These are phyloP conservation scores for Sphinx pinastri DNA, from an alignment of 2,888 invertebrate genomes.

Conservation along the genomic window DNA sequence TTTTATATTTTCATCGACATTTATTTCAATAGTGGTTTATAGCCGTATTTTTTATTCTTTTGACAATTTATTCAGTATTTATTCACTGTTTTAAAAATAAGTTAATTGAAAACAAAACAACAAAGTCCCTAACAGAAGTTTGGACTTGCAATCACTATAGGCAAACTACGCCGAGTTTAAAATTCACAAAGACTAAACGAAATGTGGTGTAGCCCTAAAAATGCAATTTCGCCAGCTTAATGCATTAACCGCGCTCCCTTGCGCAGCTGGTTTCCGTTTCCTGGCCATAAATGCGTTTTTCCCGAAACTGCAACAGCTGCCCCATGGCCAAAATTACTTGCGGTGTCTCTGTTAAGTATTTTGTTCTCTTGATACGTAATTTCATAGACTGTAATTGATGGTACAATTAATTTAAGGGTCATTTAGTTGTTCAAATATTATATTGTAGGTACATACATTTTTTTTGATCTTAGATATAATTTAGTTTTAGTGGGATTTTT, in stretches of 20 bases:
- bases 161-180: background rate
- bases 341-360: constrained; percentile 27
- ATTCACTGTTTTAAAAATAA: too few species aligned
- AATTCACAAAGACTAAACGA: background rate
- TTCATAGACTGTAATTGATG: background rate
- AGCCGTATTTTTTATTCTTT: too few species aligned
- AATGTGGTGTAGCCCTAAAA: constrained; percentile 77
- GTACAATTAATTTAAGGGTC: background rate
- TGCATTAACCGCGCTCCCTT: constrained; percentile 70
- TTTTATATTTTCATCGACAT: too few species aligned
- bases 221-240: constrained; percentile 76
- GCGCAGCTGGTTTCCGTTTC: constrained; percentile 81
- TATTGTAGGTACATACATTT: too few species aligned
- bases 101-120: too few species aligned
- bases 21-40: too few species aligned
- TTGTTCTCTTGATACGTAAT: constrained; percentile 4
- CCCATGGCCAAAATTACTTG: constrained; percentile 50
- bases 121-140: background rate
- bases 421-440: too few species aligned
- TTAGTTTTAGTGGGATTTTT: too few species aligned
- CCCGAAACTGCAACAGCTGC: constrained; percentile 70
- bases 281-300: constrained; percentile 73
- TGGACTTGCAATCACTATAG: background rate
- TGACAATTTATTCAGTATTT: too few species aligned
- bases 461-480: too few species aligned